These are phyloP conservation scores for Eulimnadia texana DNA, from an alignment of 1,140 invertebrate species.

Conservation along the genomic window DNA sequence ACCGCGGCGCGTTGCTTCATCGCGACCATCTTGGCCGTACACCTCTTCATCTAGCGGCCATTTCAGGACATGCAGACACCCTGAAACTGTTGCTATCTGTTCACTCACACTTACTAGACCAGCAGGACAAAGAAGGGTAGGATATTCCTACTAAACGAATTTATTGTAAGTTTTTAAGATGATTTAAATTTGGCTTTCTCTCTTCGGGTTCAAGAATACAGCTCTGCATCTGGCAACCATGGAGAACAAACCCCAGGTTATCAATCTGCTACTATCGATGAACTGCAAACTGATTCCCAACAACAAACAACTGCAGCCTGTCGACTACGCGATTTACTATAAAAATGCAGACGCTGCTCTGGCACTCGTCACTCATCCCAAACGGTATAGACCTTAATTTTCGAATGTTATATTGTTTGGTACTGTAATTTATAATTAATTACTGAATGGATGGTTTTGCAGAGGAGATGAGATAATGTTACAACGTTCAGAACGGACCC, in stretches of 20 bases:
- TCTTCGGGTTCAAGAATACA: slow-evolving; percentile 76
- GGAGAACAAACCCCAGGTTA: slow-evolving; percentile 60
- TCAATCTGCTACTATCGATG: slow-evolving; percentile 55
- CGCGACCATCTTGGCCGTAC: slow-evolving; percentile 69
- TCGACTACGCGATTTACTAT: slow-evolving; percentile 72
- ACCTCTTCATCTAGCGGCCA: slow-evolving; percentile 66
- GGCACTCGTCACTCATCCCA: slow-evolving; percentile 62
- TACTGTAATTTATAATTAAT: too few species aligned
- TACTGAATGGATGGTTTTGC: too few species aligned
- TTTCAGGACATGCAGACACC: slow-evolving; percentile 65
- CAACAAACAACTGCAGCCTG: slow-evolving; percentile 54
- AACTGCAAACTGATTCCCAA: slow-evolving; percentile 59
- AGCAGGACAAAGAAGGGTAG: slow-evolving; percentile 69
- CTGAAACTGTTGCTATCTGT: slow-evolving; percentile 62
- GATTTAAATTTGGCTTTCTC: too few species aligned
- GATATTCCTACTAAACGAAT: slow-evolving; percentile 24
- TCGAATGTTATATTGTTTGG: too few species aligned
- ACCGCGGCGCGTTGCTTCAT: slow-evolving; percentile 66
- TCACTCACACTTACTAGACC: slow-evolving; percentile 67
- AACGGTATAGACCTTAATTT: slow-evolving; percentile 30
- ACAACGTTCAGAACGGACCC: slow-evolving; percentile 53
- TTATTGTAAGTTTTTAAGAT: not conserved
- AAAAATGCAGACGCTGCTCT: slow-evolving; percentile 65
- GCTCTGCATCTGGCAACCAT: slow-evolving; percentile 67
- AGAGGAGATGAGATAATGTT: slow-evolving; percentile 55